Evolutionary conservation across 2,888 invertebrate species (phyloP).

Genomic region (Dendrolimus pini): DNA sequence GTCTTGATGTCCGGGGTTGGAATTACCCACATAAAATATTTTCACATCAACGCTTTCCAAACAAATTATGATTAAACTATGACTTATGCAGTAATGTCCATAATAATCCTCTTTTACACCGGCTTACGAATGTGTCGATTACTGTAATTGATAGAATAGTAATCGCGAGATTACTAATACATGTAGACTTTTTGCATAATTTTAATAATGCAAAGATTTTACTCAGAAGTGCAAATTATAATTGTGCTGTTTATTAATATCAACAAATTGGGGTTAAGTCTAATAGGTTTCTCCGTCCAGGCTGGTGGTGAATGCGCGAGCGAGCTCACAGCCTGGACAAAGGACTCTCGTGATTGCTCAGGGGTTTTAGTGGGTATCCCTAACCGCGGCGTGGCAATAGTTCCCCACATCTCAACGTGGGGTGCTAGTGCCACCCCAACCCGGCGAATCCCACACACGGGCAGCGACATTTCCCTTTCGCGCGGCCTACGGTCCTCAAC

Average conservation of each 20-base stretch:
- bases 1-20: too few species aligned
- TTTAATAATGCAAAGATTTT: constrained; percentile 37
- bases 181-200: constrained; percentile 28
- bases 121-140: constrained; percentile 34
- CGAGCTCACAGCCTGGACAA: too few species aligned
- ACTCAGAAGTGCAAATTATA: constrained; percentile 35
- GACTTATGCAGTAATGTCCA: neutral
- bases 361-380: too few species aligned
- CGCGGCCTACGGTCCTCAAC: too few species aligned
- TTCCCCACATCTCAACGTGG: too few species aligned
- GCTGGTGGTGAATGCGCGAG: too few species aligned
- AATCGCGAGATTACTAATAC: constrained; percentile 21
- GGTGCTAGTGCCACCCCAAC: too few species aligned
- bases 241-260: constrained; percentile 18
- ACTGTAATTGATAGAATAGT: constrained; percentile 35
- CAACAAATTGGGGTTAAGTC: neutral
- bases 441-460: too few species aligned
- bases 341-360: too few species aligned
- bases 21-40: neutral
- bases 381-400: too few species aligned
- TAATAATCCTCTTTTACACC: neutral
- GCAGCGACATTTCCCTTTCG: too few species aligned
- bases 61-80: neutral
- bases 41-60: neutral
- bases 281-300: too few species aligned